Base-by-base conservation (phyloP, 2,797 vertebrate genomes). In the Acanthurus tractus region DNA sequence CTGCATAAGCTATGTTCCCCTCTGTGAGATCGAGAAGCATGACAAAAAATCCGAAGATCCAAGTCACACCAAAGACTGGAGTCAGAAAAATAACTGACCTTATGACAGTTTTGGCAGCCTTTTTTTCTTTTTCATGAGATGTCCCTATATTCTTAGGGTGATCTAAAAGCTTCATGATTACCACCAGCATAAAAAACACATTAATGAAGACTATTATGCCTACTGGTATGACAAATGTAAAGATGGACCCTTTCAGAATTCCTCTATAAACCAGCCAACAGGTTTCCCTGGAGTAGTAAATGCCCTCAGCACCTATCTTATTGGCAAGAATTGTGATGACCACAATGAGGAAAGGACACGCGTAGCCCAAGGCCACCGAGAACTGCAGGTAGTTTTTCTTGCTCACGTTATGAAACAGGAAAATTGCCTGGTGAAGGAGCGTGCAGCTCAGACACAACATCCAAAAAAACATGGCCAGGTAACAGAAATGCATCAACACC, bases 401-500 rank as follows among this genome's bases (percentile, higher is more conserved):
- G 71, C 93, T 88, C 46, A 96, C 46, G 0, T 78, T 77, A 12
- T 95, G 90, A 46, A 96, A 95, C 17, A 91, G 46, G 34, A 94
- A 96, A 14, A 94, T 53, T 0, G 94, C 55, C 49, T 95, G 92
- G 62, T 96, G 94, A 15, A 96, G 89, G 15, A 96, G 92, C 4
- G 88, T 93, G 64, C 69, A 4, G 79, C 95, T 96, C 53, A 96
- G 87, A 74, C 91, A 92, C 49, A 96, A 59, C 89, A 93, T 96
- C 96, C 96, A 96, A 72, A 95, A 96, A 85, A 96, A 96, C 85
- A 94, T 92, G 54, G 95, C 45, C 64, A 96, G 78, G 63, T 85
- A 96, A 63, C 72, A 94, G 66, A 95, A 96, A 78, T 96, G 96
- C 82, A 94, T 94, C 67, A 95, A 7, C 15, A 95, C 48, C 0